phyloP scores from a whole-genome alignment of 2,888 invertebrate genomes.

The Portevinia maculata region DNA sequence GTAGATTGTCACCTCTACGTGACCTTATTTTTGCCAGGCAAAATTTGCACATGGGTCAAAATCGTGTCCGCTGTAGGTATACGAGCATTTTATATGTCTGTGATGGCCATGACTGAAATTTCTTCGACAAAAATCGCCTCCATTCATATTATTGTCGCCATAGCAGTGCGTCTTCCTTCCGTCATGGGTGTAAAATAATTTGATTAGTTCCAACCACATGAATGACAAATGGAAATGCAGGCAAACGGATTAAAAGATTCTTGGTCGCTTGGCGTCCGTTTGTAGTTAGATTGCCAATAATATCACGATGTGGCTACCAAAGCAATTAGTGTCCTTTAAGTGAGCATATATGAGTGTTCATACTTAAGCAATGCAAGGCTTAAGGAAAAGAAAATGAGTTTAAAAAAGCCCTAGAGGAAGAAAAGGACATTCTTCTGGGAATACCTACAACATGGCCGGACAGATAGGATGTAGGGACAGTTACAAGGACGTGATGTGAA shows the following conservation, averaged over 20 bases:
- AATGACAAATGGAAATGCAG: slow-evolving; percentile 36
- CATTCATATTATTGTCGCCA: too few species aligned
- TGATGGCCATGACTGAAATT: slow-evolving; percentile 61
- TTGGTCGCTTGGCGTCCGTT: slow-evolving; percentile 8
- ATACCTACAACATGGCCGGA: slow-evolving; percentile 4
- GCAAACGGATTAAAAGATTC: slow-evolving; percentile 25
- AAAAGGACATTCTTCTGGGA: slow-evolving; percentile 44
- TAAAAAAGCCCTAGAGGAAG: background rate
- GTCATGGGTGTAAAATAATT: slow-evolving; percentile 50
- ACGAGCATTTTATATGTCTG: too few species aligned
- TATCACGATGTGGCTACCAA: slow-evolving; percentile 51
- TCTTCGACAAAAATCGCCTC: too few species aligned
- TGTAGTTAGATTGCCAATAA: slow-evolving; percentile 51
- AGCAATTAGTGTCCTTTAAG: slow-evolving; percentile 68
- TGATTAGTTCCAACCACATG: slow-evolving; percentile 41
- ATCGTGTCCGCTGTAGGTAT: background rate
- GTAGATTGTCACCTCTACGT: slow-evolving; percentile 57
- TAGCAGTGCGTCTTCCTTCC: too few species aligned
- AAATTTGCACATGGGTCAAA: slow-evolving; percentile 36
- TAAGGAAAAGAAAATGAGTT: slow-evolving; percentile 28
- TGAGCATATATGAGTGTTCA: slow-evolving; percentile 33
- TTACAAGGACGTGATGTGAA: slow-evolving; percentile 65
- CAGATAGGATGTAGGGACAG: slow-evolving; percentile 14
- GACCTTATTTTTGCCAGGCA: slow-evolving; percentile 35
- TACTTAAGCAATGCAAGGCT: slow-evolving; percentile 26